Percentiles rank a stretch among this genome's conserved stretches.
These are phyloP conservation scores for Hemicrepidius hirtus DNA, from an alignment of 2,888 invertebrate species.

Conservation along the genomic window DNA sequence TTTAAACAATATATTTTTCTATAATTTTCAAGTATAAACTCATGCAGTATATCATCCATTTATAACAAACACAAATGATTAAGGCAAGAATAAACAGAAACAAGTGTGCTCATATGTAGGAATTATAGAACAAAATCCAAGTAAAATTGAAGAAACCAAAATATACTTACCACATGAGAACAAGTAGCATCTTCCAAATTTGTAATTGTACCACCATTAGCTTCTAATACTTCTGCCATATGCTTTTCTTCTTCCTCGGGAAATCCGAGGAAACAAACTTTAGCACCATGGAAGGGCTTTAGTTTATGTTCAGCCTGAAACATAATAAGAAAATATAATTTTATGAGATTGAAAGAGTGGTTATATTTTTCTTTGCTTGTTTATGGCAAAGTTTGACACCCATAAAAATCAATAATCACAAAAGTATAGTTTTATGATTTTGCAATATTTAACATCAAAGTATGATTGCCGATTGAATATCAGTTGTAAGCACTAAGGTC, in stretches of 20 bases:
- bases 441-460: conserved; percentile 5
- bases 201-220: conserved; percentile 89
- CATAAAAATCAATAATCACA: not conserved
- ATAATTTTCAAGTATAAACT: no score
- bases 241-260: conserved; percentile 91
- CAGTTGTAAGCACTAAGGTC: not conserved
- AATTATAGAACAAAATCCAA: no score
- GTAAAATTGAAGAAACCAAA: not conserved
- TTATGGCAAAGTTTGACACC: not conserved
- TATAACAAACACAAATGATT: no score
- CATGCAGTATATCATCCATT: no score
- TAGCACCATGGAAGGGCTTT: conserved; percentile 91
- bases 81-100: no score
- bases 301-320: conserved; percentile 82
- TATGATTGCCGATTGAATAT: not conserved
- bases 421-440: not conserved
- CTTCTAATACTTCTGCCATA: conserved; percentile 91
- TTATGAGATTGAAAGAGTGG: not conserved
- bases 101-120: no score
- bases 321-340: conserved; percentile 5
- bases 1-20: no score
- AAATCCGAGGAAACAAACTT: conserved; percentile 93
- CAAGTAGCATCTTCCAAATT: conserved; percentile 88
- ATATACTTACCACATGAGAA: conserved; percentile 90
- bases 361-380: not conserved